These are phyloP conservation scores for Periparus ater DNA, from an alignment of 2,797 vertebrate genomes.

Conservation along the genomic window DNA sequence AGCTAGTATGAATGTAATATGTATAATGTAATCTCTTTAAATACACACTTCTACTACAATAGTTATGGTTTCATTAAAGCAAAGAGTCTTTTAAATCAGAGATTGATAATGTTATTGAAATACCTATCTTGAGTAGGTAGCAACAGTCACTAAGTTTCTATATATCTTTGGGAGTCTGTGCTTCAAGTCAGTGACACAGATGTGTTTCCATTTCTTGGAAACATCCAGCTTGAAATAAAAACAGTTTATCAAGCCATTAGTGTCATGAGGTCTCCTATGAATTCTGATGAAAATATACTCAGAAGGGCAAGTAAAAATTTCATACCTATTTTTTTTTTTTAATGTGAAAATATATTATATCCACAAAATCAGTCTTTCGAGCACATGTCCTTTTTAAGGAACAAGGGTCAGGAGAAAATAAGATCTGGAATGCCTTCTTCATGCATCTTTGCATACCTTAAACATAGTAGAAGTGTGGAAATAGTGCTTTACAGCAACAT, in stretches of 20 bases:
- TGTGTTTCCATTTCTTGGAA: neutral
- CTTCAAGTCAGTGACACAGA: no score
- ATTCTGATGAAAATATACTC: neutral
- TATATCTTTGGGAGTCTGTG: neutral
- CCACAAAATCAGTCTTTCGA: neutral
- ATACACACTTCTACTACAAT: no score
- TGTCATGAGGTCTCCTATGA: neutral
- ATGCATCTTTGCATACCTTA: neutral
- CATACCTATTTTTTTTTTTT: neutral
- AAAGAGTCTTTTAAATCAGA: neutral
- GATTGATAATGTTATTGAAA: neutral
- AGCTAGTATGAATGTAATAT: neutral
- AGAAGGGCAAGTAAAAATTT: neutral
- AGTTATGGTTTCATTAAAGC: neutral
- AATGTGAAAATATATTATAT: neutral
- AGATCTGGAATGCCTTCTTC: neutral
- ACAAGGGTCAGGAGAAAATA: neutral
- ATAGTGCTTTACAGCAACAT: neutral
- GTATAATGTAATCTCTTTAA: neutral
- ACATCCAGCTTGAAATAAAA: no score
- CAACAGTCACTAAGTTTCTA: neutral
- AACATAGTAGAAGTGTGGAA: neutral
- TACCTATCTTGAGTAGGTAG: no score
- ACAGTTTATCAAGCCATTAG: neutral
- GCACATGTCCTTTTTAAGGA: neutral